phyloP scores from a whole-genome alignment of 2,888 invertebrate species.

The Macropis europaea region DNA sequence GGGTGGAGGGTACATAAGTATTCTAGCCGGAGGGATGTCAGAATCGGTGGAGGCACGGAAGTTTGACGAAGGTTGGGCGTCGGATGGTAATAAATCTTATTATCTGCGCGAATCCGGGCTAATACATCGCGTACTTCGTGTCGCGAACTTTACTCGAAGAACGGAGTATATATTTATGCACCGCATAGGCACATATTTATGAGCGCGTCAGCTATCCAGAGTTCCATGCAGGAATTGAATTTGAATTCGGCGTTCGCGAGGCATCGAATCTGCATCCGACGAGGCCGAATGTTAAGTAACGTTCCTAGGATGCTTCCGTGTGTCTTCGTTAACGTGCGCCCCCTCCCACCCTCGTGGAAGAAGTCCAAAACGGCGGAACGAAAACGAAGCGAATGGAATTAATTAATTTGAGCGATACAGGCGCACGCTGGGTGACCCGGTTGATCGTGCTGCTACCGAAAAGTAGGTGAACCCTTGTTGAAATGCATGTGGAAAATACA shows the following conservation, averaged over 20 bases:
- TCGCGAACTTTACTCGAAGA: conserved; percentile 40
- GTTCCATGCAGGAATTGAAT: conserved; percentile 25
- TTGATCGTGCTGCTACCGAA: no score
- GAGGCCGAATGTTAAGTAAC: background rate
- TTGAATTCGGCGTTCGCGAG: conserved; percentile 3
- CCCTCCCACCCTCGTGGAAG: no score
- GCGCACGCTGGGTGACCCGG: no score
- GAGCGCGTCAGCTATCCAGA: conserved; percentile 8
- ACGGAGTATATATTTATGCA: conserved; percentile 29
- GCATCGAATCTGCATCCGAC: background rate
- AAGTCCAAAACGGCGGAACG: no score
- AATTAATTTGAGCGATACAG: no score
- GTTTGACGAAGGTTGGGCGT: conserved; percentile 56
- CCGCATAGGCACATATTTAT: conserved; percentile 41
- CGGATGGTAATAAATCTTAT: conserved; percentile 68
- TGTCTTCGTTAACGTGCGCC: background rate
- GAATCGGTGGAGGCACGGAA: conserved; percentile 32
- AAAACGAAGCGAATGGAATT: no score
- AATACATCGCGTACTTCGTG: conserved; percentile 51
- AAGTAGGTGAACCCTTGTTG: no score
- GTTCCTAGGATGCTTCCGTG: background rate
- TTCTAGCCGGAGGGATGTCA: conserved; percentile 8
- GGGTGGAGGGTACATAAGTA: conserved; percentile 7
- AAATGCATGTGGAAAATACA: no score
- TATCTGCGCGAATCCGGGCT: conserved; percentile 61